phyloP scores from a whole-genome alignment of 2,888 invertebrate species.

The Hemaris fuciformis region DNA sequence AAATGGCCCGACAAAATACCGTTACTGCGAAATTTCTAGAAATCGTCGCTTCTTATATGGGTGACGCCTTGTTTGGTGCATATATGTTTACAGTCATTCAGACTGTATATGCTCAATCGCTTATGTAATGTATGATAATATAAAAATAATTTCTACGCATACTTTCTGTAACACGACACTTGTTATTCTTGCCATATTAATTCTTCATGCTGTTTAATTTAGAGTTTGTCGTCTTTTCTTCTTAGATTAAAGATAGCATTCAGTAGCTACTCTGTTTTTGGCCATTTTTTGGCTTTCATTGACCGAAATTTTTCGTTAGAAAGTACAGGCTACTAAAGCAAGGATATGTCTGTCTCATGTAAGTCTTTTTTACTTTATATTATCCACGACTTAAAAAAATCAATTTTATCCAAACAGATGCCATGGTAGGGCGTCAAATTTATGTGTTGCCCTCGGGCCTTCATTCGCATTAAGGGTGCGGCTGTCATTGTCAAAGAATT shows the following conservation, averaged over 20 bases:
- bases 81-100: not conserved
- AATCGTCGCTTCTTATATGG: not conserved
- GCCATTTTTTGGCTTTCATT: not conserved
- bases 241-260: no score
- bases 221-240: not conserved
- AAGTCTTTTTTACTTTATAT: no score
- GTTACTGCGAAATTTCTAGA: not conserved
- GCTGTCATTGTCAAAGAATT: not conserved
- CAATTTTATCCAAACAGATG: no score
- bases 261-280: no score
- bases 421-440: not conserved
- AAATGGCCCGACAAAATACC: not conserved
- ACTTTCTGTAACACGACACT: not conserved
- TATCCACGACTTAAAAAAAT: no score
- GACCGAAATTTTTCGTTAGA: not conserved
- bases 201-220: not conserved
- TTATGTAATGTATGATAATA: conserved; percentile 10
- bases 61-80: not conserved
- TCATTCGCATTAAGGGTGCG: not conserved
- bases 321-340: no score
- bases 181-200: not conserved
- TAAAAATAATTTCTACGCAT: not conserved
- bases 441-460: not conserved
- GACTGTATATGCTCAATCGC: not conserved
- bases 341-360: not conserved